Base-by-base conservation (phyloP, 2,888 invertebrate genomes). In the Ceraclea dissimilis region DNA sequence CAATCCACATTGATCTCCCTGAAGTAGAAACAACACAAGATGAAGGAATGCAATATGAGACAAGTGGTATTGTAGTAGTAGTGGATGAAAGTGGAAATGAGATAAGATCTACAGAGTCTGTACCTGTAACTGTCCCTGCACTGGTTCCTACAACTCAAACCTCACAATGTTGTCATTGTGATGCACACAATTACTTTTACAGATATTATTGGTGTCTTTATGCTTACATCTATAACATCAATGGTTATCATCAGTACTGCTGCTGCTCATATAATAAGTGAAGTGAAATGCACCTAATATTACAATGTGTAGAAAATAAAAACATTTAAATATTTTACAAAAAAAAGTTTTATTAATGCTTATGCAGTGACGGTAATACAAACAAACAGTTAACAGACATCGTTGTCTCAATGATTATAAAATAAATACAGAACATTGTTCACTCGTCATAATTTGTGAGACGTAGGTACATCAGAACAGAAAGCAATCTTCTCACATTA, bases 181-280 rank as follows among this genome's bases (percentile, higher is more conserved):
- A 22, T 17, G 44, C 26, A 10, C 51, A 51, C n/a, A 43, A 43
- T 16, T 51, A 52, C 8, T 11, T 31, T n/a, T 52, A 52, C 18
- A 52, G 44, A 39, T 52, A 52, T 22, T 52, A 52, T 22, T 52
- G 52, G 52, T 52, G 52, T 52, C 18, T 52, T 26, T 52, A 52
- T 18, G 52, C 47, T 2, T 52, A 52, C 22, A 20, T 31, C 17
- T 46, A 21, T 2, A 16, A 52, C 10, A 16, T 6, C 43, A 21
- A 47, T 16, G 26, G 17, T 11, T 52, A 52, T n/a, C 2, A 52
- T 8, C 13, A 49, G 4, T 49, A 49, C n/a, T 49, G 49, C 26
- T 49, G 49, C 19, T 11, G 22, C n/a, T n/a, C n/a, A n/a, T n/a
- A n/a, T 17, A 51, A 34, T 34, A 8, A 39, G 33, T 51, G 20